Conservation (phyloP, 2,888 invertebrate genomes). For the Crossocerus cetratus region DNA sequence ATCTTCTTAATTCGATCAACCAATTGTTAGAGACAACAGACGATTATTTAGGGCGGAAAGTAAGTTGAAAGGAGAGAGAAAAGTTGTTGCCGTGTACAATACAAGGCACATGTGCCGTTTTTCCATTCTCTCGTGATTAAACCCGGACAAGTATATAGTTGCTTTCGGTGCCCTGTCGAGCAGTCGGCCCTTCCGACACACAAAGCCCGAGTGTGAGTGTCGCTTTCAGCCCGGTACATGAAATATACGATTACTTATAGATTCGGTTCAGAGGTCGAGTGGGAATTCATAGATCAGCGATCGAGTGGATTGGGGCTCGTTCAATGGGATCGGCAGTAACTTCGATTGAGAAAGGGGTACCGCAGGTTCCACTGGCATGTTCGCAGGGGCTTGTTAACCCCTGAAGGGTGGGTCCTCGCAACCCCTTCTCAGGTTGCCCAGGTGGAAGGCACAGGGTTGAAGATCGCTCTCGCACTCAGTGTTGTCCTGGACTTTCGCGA, state of each 20-base stretch:
- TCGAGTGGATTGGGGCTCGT: constrained; percentile 47
- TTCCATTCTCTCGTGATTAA: too few species aligned
- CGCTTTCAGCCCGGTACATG: constrained; percentile 53
- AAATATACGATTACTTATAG: constrained; percentile 68
- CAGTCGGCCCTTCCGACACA: constrained; percentile 51
- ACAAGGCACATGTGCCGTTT: too few species aligned
- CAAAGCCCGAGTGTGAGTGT: constrained; percentile 10
- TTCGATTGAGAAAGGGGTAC: constrained; percentile 48
- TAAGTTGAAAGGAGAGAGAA: too few species aligned
- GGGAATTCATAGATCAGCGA: constrained; percentile 70
- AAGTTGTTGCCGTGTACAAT: too few species aligned
- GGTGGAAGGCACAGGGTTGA: constrained; percentile 49
- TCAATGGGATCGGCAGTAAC: constrained; percentile 50
- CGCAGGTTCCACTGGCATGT: constrained; percentile 63
- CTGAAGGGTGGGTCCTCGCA: constrained; percentile 58
- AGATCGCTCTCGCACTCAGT: constrained; percentile 57
- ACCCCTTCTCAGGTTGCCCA: constrained; percentile 68
- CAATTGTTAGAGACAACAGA: too few species aligned
- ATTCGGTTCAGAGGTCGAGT: constrained; percentile 64
- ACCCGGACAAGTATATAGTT: too few species aligned
- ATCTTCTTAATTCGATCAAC: too few species aligned
- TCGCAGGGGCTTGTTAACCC: constrained; percentile 55
- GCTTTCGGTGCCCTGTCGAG: too few species aligned
- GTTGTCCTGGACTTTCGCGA: constrained; percentile 48
- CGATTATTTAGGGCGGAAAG: too few species aligned